Base-by-base conservation (phyloP, 2,888 invertebrate genomes). In the Tromatobia lineatoria region DNA sequence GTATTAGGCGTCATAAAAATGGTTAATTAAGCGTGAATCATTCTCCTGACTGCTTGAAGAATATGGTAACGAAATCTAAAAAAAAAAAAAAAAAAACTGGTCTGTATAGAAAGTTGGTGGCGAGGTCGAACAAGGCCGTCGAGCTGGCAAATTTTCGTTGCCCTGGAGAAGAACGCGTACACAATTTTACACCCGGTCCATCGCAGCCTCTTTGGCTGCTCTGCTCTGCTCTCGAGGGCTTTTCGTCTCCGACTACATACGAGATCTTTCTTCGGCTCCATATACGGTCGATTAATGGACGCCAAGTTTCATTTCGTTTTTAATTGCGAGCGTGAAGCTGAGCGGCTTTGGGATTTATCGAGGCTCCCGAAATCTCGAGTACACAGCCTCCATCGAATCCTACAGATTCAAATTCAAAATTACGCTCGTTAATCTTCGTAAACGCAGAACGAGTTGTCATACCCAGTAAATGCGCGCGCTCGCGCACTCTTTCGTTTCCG, bases 201-300 rank as follows among this genome's bases (percentile, higher is more conserved):
- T 38, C 50, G 47, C n/a, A n/a, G 45, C 15, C 11, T 20, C 74
- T 18, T 1, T 42, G 38, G 38, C 38, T 38, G n/a, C 45, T 42
- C 20, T 38, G n/a, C 45, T 42, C 20, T 20, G 7, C n/a, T 20
- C 20, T 8, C 34, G 20, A 15, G 45, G 29, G 38, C 45, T 47
- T 38, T 38, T 11, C 23, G 29, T 59, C 8, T 15, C 18, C 20
- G 38, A 38, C 18, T 20, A 18, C 42, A 38, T 38, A n/a, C 59
- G 20, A 61, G 38, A 34, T 84, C 71, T 74, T 82, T 80, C 80
- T 86, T 86, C 80, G 84, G 82, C 80, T 67, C 87, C 87, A 79
- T 87, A 85, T 87, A 87, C 64, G 87, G 87, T 78, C 77, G 84
- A 82, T 85, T 73, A 86, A 86, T 85, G 82, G 80, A 80, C 80